Percentiles rank a stretch among this genome's conserved stretches.
These are phyloP conservation scores for Mormyrops attenuatus DNA, from an alignment of 2,797 vertebrate genomes.

Conservation along the genomic window DNA sequence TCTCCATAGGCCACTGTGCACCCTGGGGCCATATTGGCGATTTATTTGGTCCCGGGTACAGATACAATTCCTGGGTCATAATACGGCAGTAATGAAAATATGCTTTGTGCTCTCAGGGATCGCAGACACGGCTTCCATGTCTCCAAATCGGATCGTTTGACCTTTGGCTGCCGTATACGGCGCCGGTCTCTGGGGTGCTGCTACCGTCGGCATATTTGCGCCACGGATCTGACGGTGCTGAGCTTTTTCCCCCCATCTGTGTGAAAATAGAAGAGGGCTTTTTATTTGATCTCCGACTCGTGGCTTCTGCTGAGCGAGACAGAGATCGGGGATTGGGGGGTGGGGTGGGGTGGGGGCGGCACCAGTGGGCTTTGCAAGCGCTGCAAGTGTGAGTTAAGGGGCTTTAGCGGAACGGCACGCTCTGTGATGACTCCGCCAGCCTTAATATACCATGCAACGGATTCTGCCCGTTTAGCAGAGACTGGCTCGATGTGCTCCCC, in stretches of 20 bases:
- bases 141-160: neutral
- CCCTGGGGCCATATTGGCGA: neutral
- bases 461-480: neutral
- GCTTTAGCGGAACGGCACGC: neutral
- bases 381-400: conserved; percentile 10
- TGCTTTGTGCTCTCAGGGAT: neutral
- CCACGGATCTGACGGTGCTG: neutral
- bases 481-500: neutral
- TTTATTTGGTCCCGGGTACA: neutral
- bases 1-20: neutral
- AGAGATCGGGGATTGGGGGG: neutral
- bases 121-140: neutral
- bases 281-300: conserved; percentile 13
- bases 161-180: neutral
- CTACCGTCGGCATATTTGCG: neutral
- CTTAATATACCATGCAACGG: neutral
- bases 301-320: neutral
- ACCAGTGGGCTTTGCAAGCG: neutral
- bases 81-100: neutral
- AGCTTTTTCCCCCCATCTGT: neutral
- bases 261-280: neutral
- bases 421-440: neutral
- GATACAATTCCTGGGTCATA: neutral
- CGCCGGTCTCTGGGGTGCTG: neutral
- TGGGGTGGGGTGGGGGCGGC: neutral